These are phyloP conservation scores for Melanargia galathea DNA, from an alignment of 2,888 invertebrate species.

Conservation along the genomic window DNA sequence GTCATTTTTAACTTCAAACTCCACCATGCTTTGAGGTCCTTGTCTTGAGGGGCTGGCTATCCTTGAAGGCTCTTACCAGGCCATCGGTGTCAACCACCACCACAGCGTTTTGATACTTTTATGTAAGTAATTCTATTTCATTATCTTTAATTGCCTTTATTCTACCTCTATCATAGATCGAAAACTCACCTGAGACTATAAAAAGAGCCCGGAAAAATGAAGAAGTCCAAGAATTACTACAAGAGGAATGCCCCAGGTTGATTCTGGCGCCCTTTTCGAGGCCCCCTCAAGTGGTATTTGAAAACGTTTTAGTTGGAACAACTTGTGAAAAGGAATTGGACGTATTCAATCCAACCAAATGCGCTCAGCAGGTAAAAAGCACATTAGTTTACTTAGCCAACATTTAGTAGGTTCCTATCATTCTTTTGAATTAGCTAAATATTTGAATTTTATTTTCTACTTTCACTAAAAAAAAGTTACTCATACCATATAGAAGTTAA, in stretches of 20 bases:
- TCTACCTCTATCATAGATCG: conserved; percentile 58
- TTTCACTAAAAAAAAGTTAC: too few species aligned
- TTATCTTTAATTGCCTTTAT: not conserved
- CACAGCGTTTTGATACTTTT: too few species aligned
- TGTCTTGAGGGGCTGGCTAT: too few species aligned
- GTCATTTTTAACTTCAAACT: too few species aligned
- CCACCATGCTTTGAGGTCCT: too few species aligned
- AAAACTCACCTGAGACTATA: conserved; percentile 76
- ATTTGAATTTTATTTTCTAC: too few species aligned
- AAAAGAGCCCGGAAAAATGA: conserved; percentile 60
- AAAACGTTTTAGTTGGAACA: conserved; percentile 83
- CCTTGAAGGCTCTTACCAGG: too few species aligned
- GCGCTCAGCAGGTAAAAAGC: conserved; percentile 63
- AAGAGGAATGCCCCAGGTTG: conserved; percentile 77
- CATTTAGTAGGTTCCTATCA: not conserved
- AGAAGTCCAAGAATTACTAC: conserved; percentile 56
- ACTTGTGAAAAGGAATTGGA: conserved; percentile 79
- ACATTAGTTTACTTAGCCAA: not conserved
- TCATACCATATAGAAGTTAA: too few species aligned
- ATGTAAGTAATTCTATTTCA: not conserved
- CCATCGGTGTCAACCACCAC: too few species aligned
- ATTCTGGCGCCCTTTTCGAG: conserved; percentile 85
- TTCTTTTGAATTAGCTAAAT: too few species aligned
- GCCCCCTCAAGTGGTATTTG: conserved; percentile 86
- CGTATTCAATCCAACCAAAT: conserved; percentile 81